phyloP scores from a whole-genome alignment of 2,888 invertebrate genomes.

The Cheilosia variabilis region DNA sequence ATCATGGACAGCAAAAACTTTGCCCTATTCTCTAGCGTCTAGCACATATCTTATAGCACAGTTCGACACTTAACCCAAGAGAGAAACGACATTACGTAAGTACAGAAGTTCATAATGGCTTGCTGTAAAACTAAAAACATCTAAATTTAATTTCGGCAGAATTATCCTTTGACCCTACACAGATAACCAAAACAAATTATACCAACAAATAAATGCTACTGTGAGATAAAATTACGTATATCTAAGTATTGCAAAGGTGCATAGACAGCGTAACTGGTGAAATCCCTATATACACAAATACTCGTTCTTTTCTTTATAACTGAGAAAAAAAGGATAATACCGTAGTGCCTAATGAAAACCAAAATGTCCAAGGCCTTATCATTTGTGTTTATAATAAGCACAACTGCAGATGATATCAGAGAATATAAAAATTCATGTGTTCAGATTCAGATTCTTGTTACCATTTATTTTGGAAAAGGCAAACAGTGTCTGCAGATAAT shows the following conservation, averaged over 20 bases:
- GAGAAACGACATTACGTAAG: too few relatives aligned
- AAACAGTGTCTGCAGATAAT: conserved; percentile 55
- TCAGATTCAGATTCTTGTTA: conserved; percentile 64
- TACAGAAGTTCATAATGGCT: too few relatives aligned
- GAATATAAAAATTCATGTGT: conserved; percentile 74
- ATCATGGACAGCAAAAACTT: too few relatives aligned
- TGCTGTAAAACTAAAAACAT: too few relatives aligned
- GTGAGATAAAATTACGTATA: conserved; percentile 35
- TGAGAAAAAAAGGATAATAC: conserved; percentile 37
- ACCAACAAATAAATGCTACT: conserved; percentile 12
- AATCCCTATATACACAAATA: conserved; percentile 1
- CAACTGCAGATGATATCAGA: conserved; percentile 67
- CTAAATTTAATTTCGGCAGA: too few relatives aligned
- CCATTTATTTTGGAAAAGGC: conserved; percentile 50
- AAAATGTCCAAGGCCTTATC: conserved; percentile 23
- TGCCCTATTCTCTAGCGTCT: too few relatives aligned
- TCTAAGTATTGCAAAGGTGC: conserved; percentile 1
- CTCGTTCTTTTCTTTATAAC: conserved; percentile 18
- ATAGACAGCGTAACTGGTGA: conserved; percentile 8
- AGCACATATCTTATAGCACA: too few relatives aligned
- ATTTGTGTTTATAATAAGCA: conserved; percentile 65
- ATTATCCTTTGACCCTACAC: too few relatives aligned
- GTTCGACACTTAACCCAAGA: too few relatives aligned
- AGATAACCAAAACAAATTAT: background rate
- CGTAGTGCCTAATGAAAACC: conserved; percentile 23